Evolutionary conservation across 2,888 invertebrate genomes (phyloP), one percentile per base, ranked within the genome.

Genomic region (Icerya purchasi): DNA sequence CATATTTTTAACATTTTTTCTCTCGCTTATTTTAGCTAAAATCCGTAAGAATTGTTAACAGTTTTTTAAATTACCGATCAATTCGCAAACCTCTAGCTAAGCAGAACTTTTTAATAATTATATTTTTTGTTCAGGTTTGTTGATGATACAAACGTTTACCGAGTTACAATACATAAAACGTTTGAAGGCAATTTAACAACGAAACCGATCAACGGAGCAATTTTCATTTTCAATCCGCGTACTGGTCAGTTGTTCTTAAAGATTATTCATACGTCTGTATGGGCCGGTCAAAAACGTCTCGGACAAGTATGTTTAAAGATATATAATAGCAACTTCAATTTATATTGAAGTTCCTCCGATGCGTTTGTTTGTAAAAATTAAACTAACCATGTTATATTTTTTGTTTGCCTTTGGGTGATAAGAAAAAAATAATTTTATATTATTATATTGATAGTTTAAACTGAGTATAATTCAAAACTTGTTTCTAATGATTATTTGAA

Each of bases 201-300:
- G 0, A 98, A 98, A 72, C 98, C 98, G 0, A 98, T 98, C 69
- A 98, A 99, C 72, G 98, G 98, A 2, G 98, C 98, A 61, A 98
- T 98, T 73, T 99, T 99, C 73, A 98, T 98, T 66, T 99, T 98
- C 76, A 98, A 98, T 75, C 98, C 98, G 5, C 79, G 98, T 63
- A 98, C 98, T 0, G 98, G 98, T 20, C 98, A 98, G 72, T 77
- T 98, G 56, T 98, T 99, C 79, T 77, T 99, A 66, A 99, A 99
- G 76, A 98, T 99, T 69, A 98, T 98, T 73, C 98, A 99, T 73
- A 99, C 98, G 0, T 96, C 94, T 3, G 98, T 99, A 54, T 99
- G 98, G 98, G 97, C 98, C 0, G 98, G 97, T 51, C 97, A 98
- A 75, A 98, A 98, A 74, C 97, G 97, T 87, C 78, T 98, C 5